phyloP scores from a whole-genome alignment of 2,113 vertebrate genomes.

The Smithornis capensis region DNA sequence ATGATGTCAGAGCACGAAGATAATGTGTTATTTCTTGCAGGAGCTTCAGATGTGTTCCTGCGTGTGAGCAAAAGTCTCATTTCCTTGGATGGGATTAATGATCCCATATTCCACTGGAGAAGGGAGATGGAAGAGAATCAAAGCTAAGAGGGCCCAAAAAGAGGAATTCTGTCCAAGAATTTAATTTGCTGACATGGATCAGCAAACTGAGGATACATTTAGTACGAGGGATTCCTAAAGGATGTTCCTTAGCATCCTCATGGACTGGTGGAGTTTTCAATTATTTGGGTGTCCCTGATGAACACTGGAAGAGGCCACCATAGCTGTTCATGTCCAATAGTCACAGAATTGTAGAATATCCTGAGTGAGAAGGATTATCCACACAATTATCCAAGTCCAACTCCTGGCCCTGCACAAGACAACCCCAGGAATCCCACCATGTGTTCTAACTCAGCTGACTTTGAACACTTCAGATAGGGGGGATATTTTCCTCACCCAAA shows the following conservation, averaged over 20 bases:
- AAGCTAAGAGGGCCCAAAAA: background rate
- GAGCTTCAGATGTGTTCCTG: background rate
- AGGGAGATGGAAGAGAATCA: background rate
- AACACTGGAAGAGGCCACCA: accelerated
- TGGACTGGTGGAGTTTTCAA: background rate
- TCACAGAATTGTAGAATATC: background rate
- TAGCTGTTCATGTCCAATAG: background rate
- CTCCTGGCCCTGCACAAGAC: background rate
- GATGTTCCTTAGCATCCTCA: background rate
- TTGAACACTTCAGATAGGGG: background rate
- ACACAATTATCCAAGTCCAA: background rate
- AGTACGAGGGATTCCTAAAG: background rate
- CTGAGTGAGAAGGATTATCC: background rate
- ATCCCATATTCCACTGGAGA: background rate
- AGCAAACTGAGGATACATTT: background rate
- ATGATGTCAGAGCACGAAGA: conserved; percentile 1
- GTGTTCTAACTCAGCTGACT: background rate
- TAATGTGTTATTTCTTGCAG: conserved; percentile 16
- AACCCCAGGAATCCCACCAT: background rate
- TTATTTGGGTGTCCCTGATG: background rate
- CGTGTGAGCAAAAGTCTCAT: conserved; percentile 6
- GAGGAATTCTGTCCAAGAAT: background rate
- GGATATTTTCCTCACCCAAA: background rate
- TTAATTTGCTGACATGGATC: background rate
- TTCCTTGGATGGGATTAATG: conserved; percentile 43